Percentiles rank a stretch among this genome's conserved stretches.
phyloP scores from a whole-genome alignment of 1,140 invertebrate genomes.

The Rhagoletis pomonella region DNA sequence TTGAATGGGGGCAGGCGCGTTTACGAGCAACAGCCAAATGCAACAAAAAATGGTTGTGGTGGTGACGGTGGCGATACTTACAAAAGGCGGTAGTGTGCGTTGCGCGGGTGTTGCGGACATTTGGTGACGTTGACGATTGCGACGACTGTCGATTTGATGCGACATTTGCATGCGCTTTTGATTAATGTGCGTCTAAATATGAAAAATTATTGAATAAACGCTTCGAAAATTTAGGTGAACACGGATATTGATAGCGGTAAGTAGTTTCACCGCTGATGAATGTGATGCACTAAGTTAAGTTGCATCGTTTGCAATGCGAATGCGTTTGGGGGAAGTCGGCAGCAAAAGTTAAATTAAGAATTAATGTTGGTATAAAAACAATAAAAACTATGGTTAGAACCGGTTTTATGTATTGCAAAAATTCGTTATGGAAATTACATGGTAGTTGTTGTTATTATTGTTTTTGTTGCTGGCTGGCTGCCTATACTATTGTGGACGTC shows the following conservation, averaged over 20 bases:
- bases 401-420: conserved; percentile 17
- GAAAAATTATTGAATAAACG: neutral
- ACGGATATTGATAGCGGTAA: neutral
- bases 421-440: conserved; percentile 34
- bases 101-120: neutral
- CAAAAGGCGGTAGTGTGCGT: neutral
- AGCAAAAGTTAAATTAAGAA: conserved; percentile 46
- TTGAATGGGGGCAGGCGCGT: conserved; percentile 35
- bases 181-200: neutral
- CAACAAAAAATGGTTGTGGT: conserved; percentile 10
- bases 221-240: neutral
- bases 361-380: neutral
- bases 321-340: conserved; percentile 31
- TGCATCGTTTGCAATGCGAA: neutral
- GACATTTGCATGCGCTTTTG: neutral
- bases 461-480: neutral
- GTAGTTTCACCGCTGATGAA: neutral
- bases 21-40: conserved; percentile 53
- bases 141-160: neutral
- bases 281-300: neutral
- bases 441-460: neutral
- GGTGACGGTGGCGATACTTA: neutral
- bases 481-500: neutral
- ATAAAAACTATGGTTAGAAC: conserved; percentile 15
- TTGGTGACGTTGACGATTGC: neutral